Base-by-base conservation (phyloP, 2,113 vertebrate genomes). In the Tringa solitaria region DNA sequence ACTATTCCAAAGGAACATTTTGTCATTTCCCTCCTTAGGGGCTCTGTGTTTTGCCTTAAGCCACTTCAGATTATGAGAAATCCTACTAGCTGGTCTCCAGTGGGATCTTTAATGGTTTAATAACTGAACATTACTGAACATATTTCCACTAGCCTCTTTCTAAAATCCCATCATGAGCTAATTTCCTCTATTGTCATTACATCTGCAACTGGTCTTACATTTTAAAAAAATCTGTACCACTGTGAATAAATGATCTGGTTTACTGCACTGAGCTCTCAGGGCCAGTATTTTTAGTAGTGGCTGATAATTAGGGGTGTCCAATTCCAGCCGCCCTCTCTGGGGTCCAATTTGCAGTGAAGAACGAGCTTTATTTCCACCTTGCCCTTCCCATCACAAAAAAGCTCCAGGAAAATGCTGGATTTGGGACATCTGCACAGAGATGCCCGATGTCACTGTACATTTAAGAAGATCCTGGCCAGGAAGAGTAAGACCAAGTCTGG, bases 171-270 rank as follows among this genome's bases (percentile, higher is more conserved):
- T 88, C 90, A 94, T 96, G 96, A 97, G 95, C 89, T 96, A 95
- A 96, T 97, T 96, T 97, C 95, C 94, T 97, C 95, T 88, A 74
- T 82, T 96, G 84, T 96, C 96, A 92, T 95, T 96, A 96, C 85
- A 96, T 97, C 95, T 97, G 95, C 95, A 97, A 97, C 95, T 96
- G 95, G 86, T 95, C 96, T 96, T 94, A 95, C 86, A 84, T 84
- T 69, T 57, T 2, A 27, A 50, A 5, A 90, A 86, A 88, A 60
- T 68, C 50, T 56, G 83, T 79, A 84, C 74, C 72, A 61, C 69
- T 68, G 60, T 27, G 56, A 96, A 81, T 48, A 84, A 94, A 64
- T 37, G 41, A 74, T 80, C 75, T 91, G 39, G 27, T 79, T 92
- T 84, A 54, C 63, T 96, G 79, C 56, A 61, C 48, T 68, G 45